Percentiles rank a stretch among this genome's conserved stretches.
phyloP scores from a whole-genome alignment of 2,888 invertebrate genomes.

The Mythimna pallens region DNA sequence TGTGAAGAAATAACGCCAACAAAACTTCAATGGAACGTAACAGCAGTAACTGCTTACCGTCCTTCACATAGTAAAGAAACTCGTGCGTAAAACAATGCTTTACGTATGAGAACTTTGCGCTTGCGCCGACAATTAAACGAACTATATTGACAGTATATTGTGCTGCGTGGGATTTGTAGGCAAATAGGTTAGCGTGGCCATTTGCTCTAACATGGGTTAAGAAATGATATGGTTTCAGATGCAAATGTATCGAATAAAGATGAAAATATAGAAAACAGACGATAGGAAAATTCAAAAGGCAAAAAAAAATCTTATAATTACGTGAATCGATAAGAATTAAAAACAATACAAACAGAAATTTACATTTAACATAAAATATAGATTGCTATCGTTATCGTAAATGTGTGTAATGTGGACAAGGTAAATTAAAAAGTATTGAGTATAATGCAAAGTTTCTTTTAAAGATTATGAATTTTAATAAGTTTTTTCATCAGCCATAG shows the following conservation, averaged over 20 bases:
- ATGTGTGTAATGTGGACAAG: no score
- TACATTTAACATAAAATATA: background rate
- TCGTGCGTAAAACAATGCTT: conserved; percentile 67
- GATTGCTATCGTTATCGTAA: no score
- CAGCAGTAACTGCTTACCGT: conserved; percentile 44
- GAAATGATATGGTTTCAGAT: conserved; percentile 2
- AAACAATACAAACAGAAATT: no score
- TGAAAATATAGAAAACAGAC: background rate
- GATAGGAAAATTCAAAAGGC: background rate
- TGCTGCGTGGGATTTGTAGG: conserved; percentile 63
- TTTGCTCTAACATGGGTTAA: conserved; percentile 25
- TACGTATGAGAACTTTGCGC: conserved; percentile 74
- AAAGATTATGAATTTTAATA: background rate
- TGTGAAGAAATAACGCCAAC: conserved; percentile 4
- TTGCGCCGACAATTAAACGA: conserved; percentile 65
- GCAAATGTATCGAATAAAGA: background rate
- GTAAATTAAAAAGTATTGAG: no score
- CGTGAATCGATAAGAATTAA: no score
- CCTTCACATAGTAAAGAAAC: conserved; percentile 74
- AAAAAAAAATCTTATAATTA: no score
- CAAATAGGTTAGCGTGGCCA: conserved; percentile 55
- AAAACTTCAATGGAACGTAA: conserved; percentile 25
- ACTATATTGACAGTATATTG: conserved; percentile 55
- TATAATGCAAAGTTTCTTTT: background rate
- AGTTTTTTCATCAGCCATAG: conserved; percentile 5